These are phyloP conservation scores for Chaenogobius annularis DNA, from an alignment of 2,113 vertebrate species.

Conservation along the genomic window DNA sequence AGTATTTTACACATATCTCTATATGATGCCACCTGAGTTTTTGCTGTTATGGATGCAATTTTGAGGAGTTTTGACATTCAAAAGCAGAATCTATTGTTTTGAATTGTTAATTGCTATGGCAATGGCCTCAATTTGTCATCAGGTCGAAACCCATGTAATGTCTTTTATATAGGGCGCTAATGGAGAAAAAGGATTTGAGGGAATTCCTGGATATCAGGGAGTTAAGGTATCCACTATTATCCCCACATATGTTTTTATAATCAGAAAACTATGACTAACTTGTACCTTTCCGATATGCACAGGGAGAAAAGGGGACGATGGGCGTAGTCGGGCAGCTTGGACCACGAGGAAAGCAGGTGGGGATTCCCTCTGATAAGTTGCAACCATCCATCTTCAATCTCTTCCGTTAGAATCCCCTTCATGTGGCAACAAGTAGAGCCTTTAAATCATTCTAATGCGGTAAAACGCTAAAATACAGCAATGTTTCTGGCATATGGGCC, in stretches of 20 bases:
- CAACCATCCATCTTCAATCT: constrained; percentile 36
- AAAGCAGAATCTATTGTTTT: not conserved
- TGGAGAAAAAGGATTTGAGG: constrained; percentile 73
- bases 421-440: constrained; percentile 22
- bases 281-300: constrained; percentile 26
- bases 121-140: not conserved
- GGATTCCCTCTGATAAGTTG: constrained; percentile 31
- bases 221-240: constrained; percentile 72
- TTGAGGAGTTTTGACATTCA: not conserved
- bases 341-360: constrained; percentile 71
- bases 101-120: not conserved
- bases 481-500: constrained; percentile 48
- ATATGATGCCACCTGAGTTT: not conserved
- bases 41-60: not conserved
- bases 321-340: constrained; percentile 63
- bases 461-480: constrained; percentile 42
- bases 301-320: constrained; percentile 69
- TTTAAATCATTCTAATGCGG: constrained; percentile 54
- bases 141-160: constrained; percentile 11
- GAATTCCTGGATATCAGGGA: constrained; percentile 77
- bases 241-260: not conserved
- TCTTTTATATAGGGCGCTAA: constrained; percentile 64
- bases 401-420: constrained; percentile 39
- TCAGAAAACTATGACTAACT: constrained; percentile 10
- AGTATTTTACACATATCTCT: constrained; percentile 28